Conservation (phyloP, 1,140 invertebrate species). For the Lepidurus apus region DNA sequence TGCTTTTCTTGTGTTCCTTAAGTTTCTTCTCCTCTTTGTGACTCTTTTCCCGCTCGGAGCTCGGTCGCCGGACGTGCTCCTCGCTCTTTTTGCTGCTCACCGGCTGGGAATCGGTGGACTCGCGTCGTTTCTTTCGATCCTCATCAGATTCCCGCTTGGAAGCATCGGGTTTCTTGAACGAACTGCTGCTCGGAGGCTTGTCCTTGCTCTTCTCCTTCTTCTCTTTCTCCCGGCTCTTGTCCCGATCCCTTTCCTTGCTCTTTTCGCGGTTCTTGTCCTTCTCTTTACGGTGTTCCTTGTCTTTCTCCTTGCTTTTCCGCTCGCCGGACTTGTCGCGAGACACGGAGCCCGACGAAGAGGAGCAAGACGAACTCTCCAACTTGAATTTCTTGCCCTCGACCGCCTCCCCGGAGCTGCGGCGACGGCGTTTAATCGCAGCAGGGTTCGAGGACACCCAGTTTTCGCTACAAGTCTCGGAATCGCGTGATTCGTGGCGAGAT, state of each 20-base stretch:
- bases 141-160: slow-evolving; percentile 32
- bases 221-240: slow-evolving; percentile 36
- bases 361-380: not conserved
- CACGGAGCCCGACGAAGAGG: not conserved
- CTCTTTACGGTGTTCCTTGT: slow-evolving; percentile 45
- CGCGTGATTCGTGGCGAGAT: slow-evolving; percentile 28
- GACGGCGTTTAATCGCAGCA: slow-evolving; percentile 9
- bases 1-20: slow-evolving; percentile 34
- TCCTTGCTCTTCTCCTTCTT: slow-evolving; percentile 36
- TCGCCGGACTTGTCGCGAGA: slow-evolving; percentile 26
- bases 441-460: not conserved
- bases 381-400: slow-evolving; percentile 21
- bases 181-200: slow-evolving; percentile 43
- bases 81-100: slow-evolving; percentile 46
- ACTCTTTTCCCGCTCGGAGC: slow-evolving; percentile 32
- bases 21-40: slow-evolving; percentile 37
- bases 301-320: slow-evolving; percentile 35
- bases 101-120: slow-evolving; percentile 42
- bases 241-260: slow-evolving; percentile 43
- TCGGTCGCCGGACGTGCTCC: slow-evolving; percentile 40
- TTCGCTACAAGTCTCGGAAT: not conserved
- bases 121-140: slow-evolving; percentile 37
- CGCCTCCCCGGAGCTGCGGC: slow-evolving; percentile 7
- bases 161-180: slow-evolving; percentile 40
- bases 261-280: slow-evolving; percentile 45